These are phyloP conservation scores for Caenorhabditis angaria DNA, from an alignment of 2,888 invertebrate species.

Conservation along the genomic window DNA sequence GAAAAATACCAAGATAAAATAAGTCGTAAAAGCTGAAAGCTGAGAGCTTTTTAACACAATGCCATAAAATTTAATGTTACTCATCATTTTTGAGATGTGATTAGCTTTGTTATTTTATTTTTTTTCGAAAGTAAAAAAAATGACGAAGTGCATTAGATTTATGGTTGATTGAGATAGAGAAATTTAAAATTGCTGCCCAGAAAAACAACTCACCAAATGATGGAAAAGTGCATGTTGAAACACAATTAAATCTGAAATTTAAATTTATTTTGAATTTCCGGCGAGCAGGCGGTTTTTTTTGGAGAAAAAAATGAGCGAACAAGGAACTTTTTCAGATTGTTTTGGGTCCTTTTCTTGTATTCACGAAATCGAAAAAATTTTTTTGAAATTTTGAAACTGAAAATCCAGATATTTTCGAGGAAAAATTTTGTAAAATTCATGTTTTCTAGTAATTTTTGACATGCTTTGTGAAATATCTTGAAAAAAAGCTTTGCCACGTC, in stretches of 20 bases:
- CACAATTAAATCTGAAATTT: background rate
- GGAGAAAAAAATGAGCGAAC: background rate
- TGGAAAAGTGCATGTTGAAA: background rate
- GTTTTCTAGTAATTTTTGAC: background rate
- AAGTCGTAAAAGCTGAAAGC: no score
- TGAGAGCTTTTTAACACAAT: background rate
- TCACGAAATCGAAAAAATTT: background rate
- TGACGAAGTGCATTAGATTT: no score
- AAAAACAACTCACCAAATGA: slow-evolving; percentile 1
- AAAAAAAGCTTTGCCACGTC: background rate
- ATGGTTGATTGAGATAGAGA: no score
- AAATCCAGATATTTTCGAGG: background rate
- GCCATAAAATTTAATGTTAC: background rate
- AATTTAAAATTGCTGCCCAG: no score
- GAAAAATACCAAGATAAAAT: no score
- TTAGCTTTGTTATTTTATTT: slow-evolving; percentile 2
- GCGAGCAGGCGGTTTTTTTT: background rate
- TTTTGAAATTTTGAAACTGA: background rate
- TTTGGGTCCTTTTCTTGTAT: no score
- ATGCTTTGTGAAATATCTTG: background rate
- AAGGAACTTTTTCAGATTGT: background rate
- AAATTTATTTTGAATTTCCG: background rate
- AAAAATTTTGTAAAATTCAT: background rate
- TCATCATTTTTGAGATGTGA: background rate
- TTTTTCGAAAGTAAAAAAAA: background rate